These are phyloP conservation scores for Petromus typicus DNA, from an alignment of 2,113 vertebrate genomes.

Conservation along the genomic window DNA sequence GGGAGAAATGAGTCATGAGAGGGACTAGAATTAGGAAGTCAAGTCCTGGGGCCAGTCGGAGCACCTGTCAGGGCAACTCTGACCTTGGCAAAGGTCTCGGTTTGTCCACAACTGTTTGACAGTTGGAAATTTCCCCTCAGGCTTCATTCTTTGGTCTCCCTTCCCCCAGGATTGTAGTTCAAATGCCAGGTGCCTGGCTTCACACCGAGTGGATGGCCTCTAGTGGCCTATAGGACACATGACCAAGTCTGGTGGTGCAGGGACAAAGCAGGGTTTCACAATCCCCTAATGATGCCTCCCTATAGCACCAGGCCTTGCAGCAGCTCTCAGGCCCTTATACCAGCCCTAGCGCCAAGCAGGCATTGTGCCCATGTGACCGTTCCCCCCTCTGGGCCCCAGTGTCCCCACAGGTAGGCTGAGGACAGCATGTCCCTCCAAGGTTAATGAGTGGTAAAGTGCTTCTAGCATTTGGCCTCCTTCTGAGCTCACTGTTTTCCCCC, in stretches of 20 bases:
- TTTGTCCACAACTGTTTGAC: neutral
- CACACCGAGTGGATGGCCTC: neutral
- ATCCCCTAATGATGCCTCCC: neutral
- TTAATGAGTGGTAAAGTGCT: constrained; percentile 22
- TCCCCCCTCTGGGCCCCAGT: neutral
- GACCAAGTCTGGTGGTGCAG: neutral
- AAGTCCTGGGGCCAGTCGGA: neutral
- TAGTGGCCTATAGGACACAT: neutral
- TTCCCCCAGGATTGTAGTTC: neutral
- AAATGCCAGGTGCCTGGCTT: neutral
- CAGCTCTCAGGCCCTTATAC: neutral
- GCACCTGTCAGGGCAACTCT: neutral
- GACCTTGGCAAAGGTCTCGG: neutral
- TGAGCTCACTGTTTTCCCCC: neutral
- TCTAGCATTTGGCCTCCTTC: neutral
- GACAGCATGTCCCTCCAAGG: neutral
- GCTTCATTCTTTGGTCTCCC: neutral
- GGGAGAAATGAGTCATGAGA: neutral
- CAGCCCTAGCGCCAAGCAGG: neutral
- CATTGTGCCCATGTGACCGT: neutral
- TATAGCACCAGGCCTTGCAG: neutral
- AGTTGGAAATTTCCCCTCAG: neutral
- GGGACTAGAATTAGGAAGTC: neutral
- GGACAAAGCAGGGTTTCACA: neutral
- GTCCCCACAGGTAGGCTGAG: neutral